These are phyloP conservation scores for Odiellus spinosus DNA, from an alignment of 2,888 invertebrate species.

Conservation along the genomic window DNA sequence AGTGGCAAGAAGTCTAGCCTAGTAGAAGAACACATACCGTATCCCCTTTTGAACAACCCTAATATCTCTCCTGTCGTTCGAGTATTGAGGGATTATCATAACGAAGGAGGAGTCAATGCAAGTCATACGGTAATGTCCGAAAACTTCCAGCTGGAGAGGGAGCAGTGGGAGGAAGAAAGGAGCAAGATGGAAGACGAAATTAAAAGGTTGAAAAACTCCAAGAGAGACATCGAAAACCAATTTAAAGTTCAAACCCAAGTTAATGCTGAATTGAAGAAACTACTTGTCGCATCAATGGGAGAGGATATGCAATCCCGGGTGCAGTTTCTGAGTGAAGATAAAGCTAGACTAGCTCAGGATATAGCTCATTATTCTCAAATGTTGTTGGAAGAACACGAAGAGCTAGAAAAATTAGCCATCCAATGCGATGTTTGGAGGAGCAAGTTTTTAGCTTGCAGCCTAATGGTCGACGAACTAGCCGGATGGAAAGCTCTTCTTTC, in stretches of 20 bases:
- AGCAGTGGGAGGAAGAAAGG: conserved; percentile 34
- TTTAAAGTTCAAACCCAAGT: conserved; percentile 76
- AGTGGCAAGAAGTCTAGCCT: background rate
- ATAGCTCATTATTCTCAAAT: conserved; percentile 69
- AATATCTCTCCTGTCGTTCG: background rate
- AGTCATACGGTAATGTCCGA: background rate
- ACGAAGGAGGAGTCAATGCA: background rate
- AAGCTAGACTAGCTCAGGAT: conserved; percentile 68
- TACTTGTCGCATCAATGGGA: conserved; percentile 84
- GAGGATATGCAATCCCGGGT: conserved; percentile 81
- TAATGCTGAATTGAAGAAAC: conserved; percentile 77
- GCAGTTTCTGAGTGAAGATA: conserved; percentile 79
- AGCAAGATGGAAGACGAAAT: conserved; percentile 42
- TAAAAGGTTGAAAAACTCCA: conserved; percentile 46
- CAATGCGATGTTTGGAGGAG: conserved; percentile 94
- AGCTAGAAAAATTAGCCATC: conserved; percentile 79
- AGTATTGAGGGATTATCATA: background rate
- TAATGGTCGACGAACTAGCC: conserved; percentile 83
- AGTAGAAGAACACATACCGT: conserved; percentile 2
- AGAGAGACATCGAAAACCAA: conserved; percentile 56
- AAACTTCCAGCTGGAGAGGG: too few relatives aligned
- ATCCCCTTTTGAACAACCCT: background rate
- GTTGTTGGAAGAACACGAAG: conserved; percentile 57
- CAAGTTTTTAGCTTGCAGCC: conserved; percentile 82
- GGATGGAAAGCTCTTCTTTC: conserved; percentile 64